Base-by-base conservation (phyloP, 2,113 vertebrate genomes). In the Pteruthius melanotis region DNA sequence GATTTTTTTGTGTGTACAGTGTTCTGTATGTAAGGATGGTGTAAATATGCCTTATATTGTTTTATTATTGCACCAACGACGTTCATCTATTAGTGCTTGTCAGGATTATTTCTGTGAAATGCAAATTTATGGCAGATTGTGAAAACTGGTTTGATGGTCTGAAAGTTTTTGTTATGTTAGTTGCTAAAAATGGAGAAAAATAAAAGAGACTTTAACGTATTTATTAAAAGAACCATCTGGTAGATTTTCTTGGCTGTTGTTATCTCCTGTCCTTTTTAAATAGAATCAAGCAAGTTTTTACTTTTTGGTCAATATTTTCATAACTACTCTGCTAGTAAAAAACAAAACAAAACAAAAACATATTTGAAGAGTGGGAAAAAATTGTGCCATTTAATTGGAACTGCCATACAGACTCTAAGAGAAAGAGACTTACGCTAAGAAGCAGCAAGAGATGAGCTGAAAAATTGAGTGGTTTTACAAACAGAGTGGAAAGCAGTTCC, bases 41-140 rank as follows among this genome's bases (percentile, higher is more conserved):
- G 97, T 98, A 98, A 98, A 98, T 98, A 98, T 96, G 96, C 97
- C 97, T 98, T 98, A 97, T 96, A 93, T 53, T 97, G 78, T 97
- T 98, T 97, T 97, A 95, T 96, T 97, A 96, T 91, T 90, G 95
- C 97, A 97, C 94, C 95, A 92, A 97, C 83, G 88, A 78, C 1
- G 2, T 97, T 96, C 96, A 97, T 96, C 95, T 98, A 96, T 96
- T 97, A 98, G 94, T 97, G 96, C 97, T 98, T 95, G 95, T 97
- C 93, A 94, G 97, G 86, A 97, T 91, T 96, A 96, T 98, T 98
- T 98, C 97, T 97, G 97, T 98, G 95, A 98, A 98, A 97, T 97
- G 96, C 96, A 68, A 98, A 94, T 44, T 92, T 98, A 96, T 56
- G 94, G 89, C 94, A 92, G 97, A 96, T 97, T 98, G 96, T 98